These are phyloP conservation scores for Eretmocerus hayati DNA, from an alignment of 2,888 invertebrate genomes.

Conservation along the genomic window DNA sequence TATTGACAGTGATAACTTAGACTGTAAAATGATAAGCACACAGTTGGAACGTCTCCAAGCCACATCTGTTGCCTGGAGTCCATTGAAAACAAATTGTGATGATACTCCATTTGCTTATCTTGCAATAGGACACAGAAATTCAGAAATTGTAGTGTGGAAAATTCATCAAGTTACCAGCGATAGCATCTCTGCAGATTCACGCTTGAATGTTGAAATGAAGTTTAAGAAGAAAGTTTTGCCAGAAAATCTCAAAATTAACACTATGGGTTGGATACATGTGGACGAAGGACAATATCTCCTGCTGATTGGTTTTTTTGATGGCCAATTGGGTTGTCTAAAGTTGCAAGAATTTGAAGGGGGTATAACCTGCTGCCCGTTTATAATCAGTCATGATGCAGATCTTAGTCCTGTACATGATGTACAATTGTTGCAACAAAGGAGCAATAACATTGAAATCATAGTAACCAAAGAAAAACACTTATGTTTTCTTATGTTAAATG, in stretches of 20 bases:
- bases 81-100: slow-evolving; percentile 21
- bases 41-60: slow-evolving; percentile 30
- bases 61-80: slow-evolving; percentile 37
- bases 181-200: background rate
- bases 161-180: slow-evolving; percentile 26
- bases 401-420: slow-evolving; percentile 29
- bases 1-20: background rate
- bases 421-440: slow-evolving; percentile 21
- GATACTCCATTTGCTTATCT: slow-evolving; percentile 32
- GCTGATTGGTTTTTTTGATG: slow-evolving; percentile 35
- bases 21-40: slow-evolving; percentile 11
- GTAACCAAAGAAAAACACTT: slow-evolving; percentile 31
- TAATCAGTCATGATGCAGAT: slow-evolving; percentile 30
- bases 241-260: slow-evolving; percentile 26
- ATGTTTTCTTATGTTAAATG: slow-evolving; percentile 27
- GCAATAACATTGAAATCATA: slow-evolving; percentile 26
- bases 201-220: slow-evolving; percentile 14
- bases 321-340: slow-evolving; percentile 31
- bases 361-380: slow-evolving; percentile 11
- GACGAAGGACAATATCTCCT: slow-evolving; percentile 26
- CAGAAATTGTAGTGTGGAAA: slow-evolving; percentile 37
- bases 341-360: slow-evolving; percentile 20
- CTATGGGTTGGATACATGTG: slow-evolving; percentile 32
- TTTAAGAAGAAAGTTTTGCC: slow-evolving; percentile 21
- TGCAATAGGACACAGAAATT: slow-evolving; percentile 32